Conservation (phyloP, 2,888 invertebrate species). For the Linhomoeus sp. region DNA sequence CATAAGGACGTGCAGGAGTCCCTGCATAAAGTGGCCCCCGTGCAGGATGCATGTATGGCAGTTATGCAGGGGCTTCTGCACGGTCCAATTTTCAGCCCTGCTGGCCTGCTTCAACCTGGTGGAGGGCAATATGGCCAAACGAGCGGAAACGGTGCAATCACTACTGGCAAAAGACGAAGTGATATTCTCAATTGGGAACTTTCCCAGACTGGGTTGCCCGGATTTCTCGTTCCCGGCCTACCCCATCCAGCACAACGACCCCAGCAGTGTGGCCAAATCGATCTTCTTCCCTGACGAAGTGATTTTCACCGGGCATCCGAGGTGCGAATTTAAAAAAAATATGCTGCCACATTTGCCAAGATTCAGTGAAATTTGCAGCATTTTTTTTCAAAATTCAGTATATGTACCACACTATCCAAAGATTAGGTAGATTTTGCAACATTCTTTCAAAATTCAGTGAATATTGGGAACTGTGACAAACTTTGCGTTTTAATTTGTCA, state of each 20-base stretch:
- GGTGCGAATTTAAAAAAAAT: constrained; percentile 45
- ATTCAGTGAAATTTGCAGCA: too few species aligned
- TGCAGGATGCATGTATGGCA: too few species aligned
- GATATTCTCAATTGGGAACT: constrained; percentile 35
- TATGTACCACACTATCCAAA: too few species aligned
- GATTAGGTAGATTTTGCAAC: too few species aligned
- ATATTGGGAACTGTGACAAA: too few species aligned
- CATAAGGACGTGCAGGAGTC: too few species aligned
- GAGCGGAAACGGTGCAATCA: constrained; percentile 49
- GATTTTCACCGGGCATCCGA: constrained; percentile 79
- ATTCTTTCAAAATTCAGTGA: too few species aligned
- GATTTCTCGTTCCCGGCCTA: constrained; percentile 61
- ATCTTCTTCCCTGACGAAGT: constrained; percentile 80
- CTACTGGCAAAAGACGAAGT: constrained; percentile 35
- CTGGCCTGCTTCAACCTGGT: constrained; percentile 88
- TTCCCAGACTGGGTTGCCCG: constrained; percentile 74
- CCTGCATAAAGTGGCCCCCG: too few species aligned
- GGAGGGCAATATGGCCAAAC: constrained; percentile 76
- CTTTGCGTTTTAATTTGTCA: too few species aligned
- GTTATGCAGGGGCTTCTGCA: too few species aligned
- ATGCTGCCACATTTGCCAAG: constrained; percentile 62
- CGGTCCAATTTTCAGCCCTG: too few species aligned
- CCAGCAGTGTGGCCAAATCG: constrained; percentile 52
- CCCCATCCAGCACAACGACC: constrained; percentile 45
- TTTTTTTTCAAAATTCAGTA: too few species aligned